Evolutionary conservation across 2,888 invertebrate species (phyloP), one percentile per base, ranked within the genome.

Genomic region (Phlogophora meticulosa): DNA sequence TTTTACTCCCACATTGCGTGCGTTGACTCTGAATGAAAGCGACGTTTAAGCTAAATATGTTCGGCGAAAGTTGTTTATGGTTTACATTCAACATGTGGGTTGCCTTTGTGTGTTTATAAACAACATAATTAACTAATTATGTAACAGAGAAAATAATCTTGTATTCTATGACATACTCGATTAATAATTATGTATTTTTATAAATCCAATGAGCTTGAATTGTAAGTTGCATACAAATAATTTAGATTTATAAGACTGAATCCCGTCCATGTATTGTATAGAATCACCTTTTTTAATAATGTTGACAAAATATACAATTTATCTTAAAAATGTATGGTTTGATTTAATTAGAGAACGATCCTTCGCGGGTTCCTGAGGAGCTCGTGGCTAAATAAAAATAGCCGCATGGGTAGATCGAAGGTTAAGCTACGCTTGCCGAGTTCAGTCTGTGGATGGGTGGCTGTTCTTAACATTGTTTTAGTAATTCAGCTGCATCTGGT

Each of bases 181-280:
- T 49, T 22, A 7, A 22, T 49, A 2, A 4, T 11, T 38, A 15
- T 51, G 22, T 57, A 22, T 52, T 56, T 51, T 63, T 64, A 32
- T 53, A 58, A 24, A 58, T 28, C 9, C 22, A 22, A 24, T 43
- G 38, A 38, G 34, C 32, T 55, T 58, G 20, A 22, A 45, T 28
- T 77, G 57, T 78, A 70, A 53, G 34, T 60, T 64, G 43, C 32
- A 78, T 38, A 78, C 66, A 51, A 71, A 68, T 57, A 65, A 46
- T 40, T 60, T 81, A 81, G 68, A 48, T 70, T 55, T 60, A 51
- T 73, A 85, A 84, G 82, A 85, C 84, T 85, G 83, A 80, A 72
- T 58, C 42, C 77, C 81, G 82, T 85, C 83, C 83, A 66, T 81
- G 11, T 61, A 61, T 28, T 78, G 61, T 72, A 56, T 49, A 68